Evolutionary conservation across 1,140 invertebrate genomes (phyloP), one percentile per base, ranked within the genome.

Genomic region (Calliopsis andreniformis): DNA sequence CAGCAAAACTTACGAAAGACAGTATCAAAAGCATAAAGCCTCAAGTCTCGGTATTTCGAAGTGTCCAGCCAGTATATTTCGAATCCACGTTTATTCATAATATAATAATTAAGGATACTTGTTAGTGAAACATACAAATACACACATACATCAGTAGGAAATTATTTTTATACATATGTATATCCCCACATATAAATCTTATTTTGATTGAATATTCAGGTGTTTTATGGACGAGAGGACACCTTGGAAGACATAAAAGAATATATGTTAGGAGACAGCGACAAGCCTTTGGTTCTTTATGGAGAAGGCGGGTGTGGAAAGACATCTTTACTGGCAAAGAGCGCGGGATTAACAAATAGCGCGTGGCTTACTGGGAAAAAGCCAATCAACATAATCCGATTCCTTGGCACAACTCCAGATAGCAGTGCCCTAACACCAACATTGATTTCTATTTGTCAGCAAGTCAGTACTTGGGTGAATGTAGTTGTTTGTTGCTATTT

Each of bases 301-400:
- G 98, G 98, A 2, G 97, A 98, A 92, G 97, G 97, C 85, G 98
- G 98, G 35, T 99, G 98, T 88, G 98, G 98, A 1, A 99, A 99
- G 92, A 99, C 98, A 4, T 99, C 98, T 4, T 92, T 99, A 0
- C 92, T 99, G 64, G 97, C 98, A 4, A 99, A 99, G 93, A 96
- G 96, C 72, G 97, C 98, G 3, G 96, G 97, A 62, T 94, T 97
- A 90, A 94, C 95, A 14, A 91, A 91, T 32, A 93, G 92, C 25
- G 93, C 93, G 39, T 98, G 97, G 97, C 95, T 97, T 64, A 88
- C 92, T 45, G 94, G 94, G 16, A 94, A 94, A 4, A 95, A 95
- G 80, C 97, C 98, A 4, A 95, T 98, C 4, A 96, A 97, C 87
- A 95, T 99, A 70, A 95, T 99, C 32, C 93, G 98, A 80, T 99